Evolutionary conservation across 2,113 vertebrate genomes (phyloP).

Genomic region (Microtus oregoni): DNA sequence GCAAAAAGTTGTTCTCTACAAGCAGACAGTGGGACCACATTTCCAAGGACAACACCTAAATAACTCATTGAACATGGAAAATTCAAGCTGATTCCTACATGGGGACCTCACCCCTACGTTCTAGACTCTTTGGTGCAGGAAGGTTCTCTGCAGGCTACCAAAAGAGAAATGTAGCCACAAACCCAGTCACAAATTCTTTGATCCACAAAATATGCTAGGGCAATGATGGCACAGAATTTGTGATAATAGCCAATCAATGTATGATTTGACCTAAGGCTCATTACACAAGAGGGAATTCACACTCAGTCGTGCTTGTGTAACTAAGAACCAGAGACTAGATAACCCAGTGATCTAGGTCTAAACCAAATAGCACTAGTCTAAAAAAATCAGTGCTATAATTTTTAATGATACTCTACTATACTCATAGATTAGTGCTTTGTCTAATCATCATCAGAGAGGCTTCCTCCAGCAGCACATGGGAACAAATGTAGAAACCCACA

Average conservation of each 20-base stretch:
- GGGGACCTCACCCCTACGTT: neutral
- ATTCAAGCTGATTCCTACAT: neutral
- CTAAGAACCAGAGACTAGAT: neutral
- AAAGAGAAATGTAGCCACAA: neutral
- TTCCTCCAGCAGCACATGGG: neutral
- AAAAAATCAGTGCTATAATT: neutral
- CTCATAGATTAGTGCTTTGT: neutral
- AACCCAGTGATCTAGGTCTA: neutral
- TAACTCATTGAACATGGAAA: neutral
- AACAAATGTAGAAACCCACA: neutral
- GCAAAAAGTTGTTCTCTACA: neutral
- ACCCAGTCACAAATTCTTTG: neutral
- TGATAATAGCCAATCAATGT: neutral
- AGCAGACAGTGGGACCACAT: neutral
- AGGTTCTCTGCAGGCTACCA: neutral
- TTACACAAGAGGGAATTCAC: neutral
- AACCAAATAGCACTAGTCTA: neutral
- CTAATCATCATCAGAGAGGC: neutral
- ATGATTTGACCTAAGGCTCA: neutral
- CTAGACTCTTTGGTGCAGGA: neutral
- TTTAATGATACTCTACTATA: neutral
- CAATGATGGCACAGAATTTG: neutral
- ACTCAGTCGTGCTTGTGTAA: neutral
- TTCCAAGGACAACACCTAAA: neutral
- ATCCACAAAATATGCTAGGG: neutral